Evolutionary conservation across 2,113 vertebrate species (phyloP), one percentile per base, ranked within the genome.

Genomic region (Cephalopterus ornatus): DNA sequence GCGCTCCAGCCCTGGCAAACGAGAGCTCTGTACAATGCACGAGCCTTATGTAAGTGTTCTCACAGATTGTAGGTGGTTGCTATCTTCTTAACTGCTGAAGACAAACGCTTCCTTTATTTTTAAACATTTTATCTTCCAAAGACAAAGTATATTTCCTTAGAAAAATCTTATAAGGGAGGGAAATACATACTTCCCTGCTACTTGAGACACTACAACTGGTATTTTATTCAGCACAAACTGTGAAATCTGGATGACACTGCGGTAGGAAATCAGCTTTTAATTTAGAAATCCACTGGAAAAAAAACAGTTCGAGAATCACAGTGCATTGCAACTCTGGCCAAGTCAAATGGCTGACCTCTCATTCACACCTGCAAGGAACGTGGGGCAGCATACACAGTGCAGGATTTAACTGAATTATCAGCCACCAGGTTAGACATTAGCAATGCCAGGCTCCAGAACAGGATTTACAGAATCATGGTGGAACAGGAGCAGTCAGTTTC

Each of bases 31-130:
- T 59, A 56, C 56, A 65, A 39, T 10, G 86, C 22, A 92, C 37
- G 61, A 96, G 72, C 42, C 93, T 96, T 96, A 61, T 92, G 39
- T 94, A 97, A 96, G 85, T 81, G 90, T 95, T 86, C 92, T 91
- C 77, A 82, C 89, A 68, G 92, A 92, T 77, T 63, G 94, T 78
- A 97, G 96, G 89, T 87, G 93, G 94, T 89, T 97, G 74, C 90
- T 95, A 97, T 74, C 78, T 91, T 96, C 82, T 89, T 70, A 91
- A 84, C 91, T 87, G 56, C 77, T 78, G 77, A 62, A 94, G 90
- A 96, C 85, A 96, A 96, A 93, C 0, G 49, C 86, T 94, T 79
- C 72, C 67, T 93, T 86, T 95, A 96, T 96, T 96, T 95, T 94
- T 96, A 94, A 94, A 86, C 83, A 95, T 92, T 94, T 93, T 95